Evolutionary conservation across 2,888 invertebrate species (phyloP), one percentile per base, ranked within the genome.

Genomic region (Endotricha flammealis): DNA sequence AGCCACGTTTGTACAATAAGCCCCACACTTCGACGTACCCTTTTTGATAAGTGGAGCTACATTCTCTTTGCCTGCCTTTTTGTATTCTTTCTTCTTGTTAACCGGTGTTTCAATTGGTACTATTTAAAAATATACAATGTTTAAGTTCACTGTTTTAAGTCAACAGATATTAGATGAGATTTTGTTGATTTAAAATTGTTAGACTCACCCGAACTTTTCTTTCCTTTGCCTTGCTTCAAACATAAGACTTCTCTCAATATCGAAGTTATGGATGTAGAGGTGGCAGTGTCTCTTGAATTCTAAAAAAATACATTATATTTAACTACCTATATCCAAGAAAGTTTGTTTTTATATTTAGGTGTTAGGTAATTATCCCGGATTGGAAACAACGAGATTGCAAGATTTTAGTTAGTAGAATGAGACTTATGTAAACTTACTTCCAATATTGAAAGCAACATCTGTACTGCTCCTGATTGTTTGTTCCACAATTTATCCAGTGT

Each of bases 171-270:
- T 16, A 5, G 5, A 16, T 7, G 1, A 29, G 13, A 10, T 16
- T 9, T 7, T 10, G 13, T n/a, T n/a, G n/a, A n/a, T n/a, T n/a
- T n/a, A n/a, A n/a, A n/a, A n/a, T n/a, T n/a, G 1, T 1, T 22
- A 2, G 3, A 39, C 34, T 25, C 72, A 86, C 85, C 82, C 68
- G 82, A 72, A 52, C 72, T 70, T 61, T 82, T 83, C 57, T 86
- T 86, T 44, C 87, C 85, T 66, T 85, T 87, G 44, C 82, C 82
- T 63, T 86, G 86, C 58, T 88, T 88, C 34, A 90, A 81, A 48
- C 90, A 88, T 49, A 91, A 68, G 36, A 88, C 83, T 72, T 90
- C 90, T 57, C 89, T 88, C 39, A 91, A 57, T 57, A 90, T 89
- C 9, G 89, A 81, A 32, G 89, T 81, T 42, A 90, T 79, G 54